Evolutionary conservation across 2,113 vertebrate species (phyloP).

Genomic region (Archilochus colubris): DNA sequence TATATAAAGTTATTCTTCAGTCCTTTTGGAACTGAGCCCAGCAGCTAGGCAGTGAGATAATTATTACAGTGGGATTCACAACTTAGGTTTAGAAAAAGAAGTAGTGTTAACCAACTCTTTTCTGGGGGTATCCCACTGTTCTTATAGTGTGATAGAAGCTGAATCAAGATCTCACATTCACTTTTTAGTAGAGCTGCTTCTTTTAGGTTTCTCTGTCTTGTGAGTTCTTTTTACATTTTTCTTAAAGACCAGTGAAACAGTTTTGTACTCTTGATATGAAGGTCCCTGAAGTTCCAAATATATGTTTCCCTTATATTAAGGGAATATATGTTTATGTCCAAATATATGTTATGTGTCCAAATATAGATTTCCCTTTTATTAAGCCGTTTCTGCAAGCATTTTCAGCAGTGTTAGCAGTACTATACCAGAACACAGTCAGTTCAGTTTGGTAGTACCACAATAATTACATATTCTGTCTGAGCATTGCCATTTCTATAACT

Average conservation of each 20-base stretch:
- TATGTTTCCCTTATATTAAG: not conserved
- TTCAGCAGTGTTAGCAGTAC: not conserved
- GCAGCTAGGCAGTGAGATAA: not conserved
- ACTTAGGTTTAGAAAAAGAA: not conserved
- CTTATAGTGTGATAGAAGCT: not conserved
- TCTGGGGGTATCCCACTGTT: not conserved
- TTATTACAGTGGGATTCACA: not conserved
- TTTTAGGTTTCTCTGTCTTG: not conserved
- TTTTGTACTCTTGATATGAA: not conserved
- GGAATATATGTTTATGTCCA: too few species aligned
- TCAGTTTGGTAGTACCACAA: not conserved
- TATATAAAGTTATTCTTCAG: not conserved
- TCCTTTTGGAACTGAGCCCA: not conserved
- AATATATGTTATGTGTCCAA: too few species aligned
- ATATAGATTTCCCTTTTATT: not conserved
- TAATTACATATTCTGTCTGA: not conserved
- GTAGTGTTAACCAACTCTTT: not conserved
- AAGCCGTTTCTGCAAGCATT: not conserved
- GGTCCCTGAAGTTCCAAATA: not conserved
- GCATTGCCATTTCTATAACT: not conserved
- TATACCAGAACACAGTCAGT: not conserved
- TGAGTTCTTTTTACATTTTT: not conserved
- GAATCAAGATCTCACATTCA: not conserved
- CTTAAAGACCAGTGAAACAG: not conserved
- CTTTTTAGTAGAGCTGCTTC: not conserved